These are phyloP conservation scores for Phyllotreta cruciferae DNA, from an alignment of 2,888 invertebrate species.

Conservation along the genomic window DNA sequence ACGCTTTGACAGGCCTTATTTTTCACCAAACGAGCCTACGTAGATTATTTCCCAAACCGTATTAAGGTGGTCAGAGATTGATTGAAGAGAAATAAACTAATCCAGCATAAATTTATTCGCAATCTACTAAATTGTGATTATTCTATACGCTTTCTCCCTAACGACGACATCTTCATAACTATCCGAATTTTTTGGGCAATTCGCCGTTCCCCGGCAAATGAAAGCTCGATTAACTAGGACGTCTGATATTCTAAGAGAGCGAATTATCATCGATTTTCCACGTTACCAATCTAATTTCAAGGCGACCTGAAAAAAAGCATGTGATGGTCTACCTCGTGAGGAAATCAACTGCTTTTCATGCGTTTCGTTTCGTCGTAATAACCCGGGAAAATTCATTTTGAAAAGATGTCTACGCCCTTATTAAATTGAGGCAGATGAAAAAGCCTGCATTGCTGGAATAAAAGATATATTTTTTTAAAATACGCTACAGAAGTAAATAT, in stretches of 20 bases:
- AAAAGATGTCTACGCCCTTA: no score
- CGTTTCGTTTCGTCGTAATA: background rate
- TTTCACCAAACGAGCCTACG: background rate
- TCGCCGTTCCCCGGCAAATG: background rate
- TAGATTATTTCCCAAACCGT: background rate
- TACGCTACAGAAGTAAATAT: no score
- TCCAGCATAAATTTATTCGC: no score
- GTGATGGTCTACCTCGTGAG: background rate
- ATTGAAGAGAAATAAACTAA: no score
- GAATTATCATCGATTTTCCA: constrained; percentile 5
- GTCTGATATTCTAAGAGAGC: background rate
- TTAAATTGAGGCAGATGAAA: no score
- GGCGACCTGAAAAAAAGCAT: constrained; percentile 1
- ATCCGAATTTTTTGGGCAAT: background rate
- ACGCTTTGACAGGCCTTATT: background rate
- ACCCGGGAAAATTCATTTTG: no score
- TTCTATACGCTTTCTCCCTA: no score
- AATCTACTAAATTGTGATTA: no score
- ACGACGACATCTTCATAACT: no score
- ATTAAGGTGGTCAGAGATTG: no score
- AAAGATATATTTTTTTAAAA: no score
- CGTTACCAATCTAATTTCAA: constrained; percentile 4
- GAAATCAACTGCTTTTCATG: background rate
- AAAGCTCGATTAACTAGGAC: background rate
- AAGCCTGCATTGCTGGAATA: no score